These are phyloP conservation scores for Epistrophe grossulariae DNA, from an alignment of 2,888 invertebrate genomes.

Conservation along the genomic window DNA sequence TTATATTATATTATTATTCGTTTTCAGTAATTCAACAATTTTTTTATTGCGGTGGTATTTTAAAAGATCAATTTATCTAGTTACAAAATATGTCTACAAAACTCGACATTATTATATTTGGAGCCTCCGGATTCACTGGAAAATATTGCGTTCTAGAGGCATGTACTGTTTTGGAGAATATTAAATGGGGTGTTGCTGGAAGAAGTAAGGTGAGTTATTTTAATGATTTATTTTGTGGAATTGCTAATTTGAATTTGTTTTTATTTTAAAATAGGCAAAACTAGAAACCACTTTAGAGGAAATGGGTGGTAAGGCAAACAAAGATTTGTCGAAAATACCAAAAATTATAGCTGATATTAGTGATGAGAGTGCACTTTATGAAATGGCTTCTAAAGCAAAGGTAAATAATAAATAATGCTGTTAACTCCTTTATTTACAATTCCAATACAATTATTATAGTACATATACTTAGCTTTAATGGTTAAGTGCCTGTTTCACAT, in stretches of 20 bases:
- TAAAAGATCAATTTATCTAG: no score
- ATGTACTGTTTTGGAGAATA: conserved; percentile 84
- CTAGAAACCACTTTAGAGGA: conserved; percentile 84
- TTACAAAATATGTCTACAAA: conserved; percentile 80
- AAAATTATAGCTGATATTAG: conserved; percentile 91
- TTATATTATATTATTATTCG: no score
- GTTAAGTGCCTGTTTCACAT: no score
- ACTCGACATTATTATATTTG: conserved; percentile 94
- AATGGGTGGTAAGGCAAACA: conserved; percentile 84
- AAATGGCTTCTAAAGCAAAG: conserved; percentile 92
- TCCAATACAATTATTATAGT: no score
- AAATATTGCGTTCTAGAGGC: conserved; percentile 91
- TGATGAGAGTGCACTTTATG: conserved; percentile 89
- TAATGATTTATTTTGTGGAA: not conserved
- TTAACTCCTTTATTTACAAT: no score
- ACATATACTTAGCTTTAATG: no score
- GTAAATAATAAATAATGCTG: conserved; percentile 82
- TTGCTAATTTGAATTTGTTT: not conserved
- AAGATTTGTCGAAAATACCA: conserved; percentile 86
- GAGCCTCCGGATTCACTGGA: conserved; percentile 97
- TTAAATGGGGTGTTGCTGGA: conserved; percentile 96
- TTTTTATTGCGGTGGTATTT: no score
- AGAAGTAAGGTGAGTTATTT: conserved; percentile 84
- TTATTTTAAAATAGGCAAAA: conserved; percentile 81
- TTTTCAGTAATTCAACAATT: no score